Conservation (phyloP, 64 coral and sea anemone species). For the Montipora foliosa region DNA sequence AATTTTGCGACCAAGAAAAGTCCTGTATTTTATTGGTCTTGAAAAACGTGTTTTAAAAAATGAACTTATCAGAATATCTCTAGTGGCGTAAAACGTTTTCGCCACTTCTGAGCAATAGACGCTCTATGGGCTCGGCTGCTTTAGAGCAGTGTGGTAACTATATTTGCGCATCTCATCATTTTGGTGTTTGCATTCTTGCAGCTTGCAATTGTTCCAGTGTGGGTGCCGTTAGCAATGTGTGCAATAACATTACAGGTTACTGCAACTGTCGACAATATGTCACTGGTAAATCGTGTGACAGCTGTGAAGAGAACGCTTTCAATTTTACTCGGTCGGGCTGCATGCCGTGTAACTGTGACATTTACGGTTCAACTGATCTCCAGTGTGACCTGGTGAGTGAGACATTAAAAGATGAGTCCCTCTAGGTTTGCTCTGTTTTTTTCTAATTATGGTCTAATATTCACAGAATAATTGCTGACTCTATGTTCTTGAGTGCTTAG, state of each 20-base stretch:
- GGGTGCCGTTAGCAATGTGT: conserved; percentile 60
- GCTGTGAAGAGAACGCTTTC: conserved; percentile 79
- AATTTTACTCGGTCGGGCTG: conserved; percentile 85
- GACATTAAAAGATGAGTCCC: neutral
- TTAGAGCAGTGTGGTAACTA: too few species aligned
- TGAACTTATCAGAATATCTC: too few species aligned
- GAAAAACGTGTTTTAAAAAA: too few species aligned
- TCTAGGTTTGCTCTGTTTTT: neutral
- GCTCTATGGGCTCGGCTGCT: too few species aligned
- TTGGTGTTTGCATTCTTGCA: neutral
- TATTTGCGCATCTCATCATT: too few species aligned
- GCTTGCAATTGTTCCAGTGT: conserved; percentile 79
- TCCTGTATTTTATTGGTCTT: too few species aligned
- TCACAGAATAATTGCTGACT: too few species aligned
- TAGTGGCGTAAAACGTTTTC: too few species aligned
- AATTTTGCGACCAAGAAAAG: too few species aligned
- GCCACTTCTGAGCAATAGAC: too few species aligned
- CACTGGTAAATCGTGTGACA: conserved; percentile 66
- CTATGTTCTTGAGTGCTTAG: too few species aligned
- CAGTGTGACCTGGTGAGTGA: conserved; percentile 89
- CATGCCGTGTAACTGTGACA: conserved; percentile 73
- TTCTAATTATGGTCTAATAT: too few species aligned
- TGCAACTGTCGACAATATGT: conserved; percentile 87
- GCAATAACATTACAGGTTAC: conserved; percentile 83
- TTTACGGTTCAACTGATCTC: conserved; percentile 40